A percentile compares a stretch with the other conserved stretches of the same genome.
These are phyloP conservation scores for Drosophila nigromelanica DNA, from an alignment of 1,140 invertebrate species.

Conservation along the genomic window DNA sequence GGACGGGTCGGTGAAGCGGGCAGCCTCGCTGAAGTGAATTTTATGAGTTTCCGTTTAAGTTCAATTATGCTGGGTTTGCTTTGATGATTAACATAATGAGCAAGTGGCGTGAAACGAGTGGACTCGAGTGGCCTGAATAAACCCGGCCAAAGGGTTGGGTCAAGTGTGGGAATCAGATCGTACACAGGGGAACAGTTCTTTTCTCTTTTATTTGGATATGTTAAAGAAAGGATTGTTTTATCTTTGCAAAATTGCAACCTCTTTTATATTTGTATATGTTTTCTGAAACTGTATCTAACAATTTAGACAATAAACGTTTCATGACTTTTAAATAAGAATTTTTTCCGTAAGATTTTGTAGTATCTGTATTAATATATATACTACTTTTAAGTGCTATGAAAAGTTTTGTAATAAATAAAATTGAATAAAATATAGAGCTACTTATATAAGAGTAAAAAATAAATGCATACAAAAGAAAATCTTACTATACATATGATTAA, in stretches of 20 bases:
- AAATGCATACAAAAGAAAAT: no score
- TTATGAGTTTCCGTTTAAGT: slow-evolving; percentile 78
- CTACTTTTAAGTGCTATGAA: no score
- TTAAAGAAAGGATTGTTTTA: background rate
- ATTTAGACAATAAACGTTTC: no score
- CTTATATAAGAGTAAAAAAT: no score
- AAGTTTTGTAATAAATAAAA: no score
- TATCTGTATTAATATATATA: no score
- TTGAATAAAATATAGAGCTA: no score
- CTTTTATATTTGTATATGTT: no score
- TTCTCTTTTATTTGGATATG: slow-evolving; percentile 13
- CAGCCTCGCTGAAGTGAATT: slow-evolving; percentile 44
- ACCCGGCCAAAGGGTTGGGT: background rate
- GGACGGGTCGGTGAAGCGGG: background rate
- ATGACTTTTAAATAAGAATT: no score
- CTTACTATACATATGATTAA: background rate
- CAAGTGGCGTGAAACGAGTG: slow-evolving; percentile 41
- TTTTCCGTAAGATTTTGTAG: no score
- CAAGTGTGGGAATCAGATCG: slow-evolving; percentile 24
- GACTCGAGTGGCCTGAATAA: slow-evolving; percentile 29
- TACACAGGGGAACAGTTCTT: slow-evolving; percentile 3
- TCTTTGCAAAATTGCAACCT: no score
- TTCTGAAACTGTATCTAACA: no score
- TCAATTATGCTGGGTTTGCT: slow-evolving; percentile 65
- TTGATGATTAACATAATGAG: slow-evolving; percentile 73